A percentile compares a stretch with the other conserved stretches of the same genome.
Evolutionary conservation across 2,888 invertebrate genomes (phyloP).

Genomic region (Idaea dimidiata): DNA sequence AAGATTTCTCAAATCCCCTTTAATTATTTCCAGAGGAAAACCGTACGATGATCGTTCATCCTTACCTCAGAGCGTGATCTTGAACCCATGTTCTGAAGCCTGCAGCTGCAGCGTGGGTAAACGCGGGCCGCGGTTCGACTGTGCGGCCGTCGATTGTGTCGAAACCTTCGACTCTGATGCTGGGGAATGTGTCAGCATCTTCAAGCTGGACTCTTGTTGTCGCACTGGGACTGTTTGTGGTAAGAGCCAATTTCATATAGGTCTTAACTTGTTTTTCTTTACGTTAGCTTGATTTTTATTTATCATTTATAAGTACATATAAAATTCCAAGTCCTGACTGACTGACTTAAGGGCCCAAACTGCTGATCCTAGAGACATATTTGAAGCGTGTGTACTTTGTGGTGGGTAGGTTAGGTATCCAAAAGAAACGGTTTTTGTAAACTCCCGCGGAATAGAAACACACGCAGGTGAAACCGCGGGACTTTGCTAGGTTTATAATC

Average conservation of each 20-base stretch:
- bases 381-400: no score
- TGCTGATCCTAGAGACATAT: no score
- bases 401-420: no score
- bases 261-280: no score
- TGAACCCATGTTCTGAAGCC: conserved; percentile 63
- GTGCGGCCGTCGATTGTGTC: conserved; percentile 70
- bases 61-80: conserved; percentile 56
- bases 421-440: no score
- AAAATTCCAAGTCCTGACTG: no score
- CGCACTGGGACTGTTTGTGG: conserved; percentile 65
- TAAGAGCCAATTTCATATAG: conserved; percentile 34
- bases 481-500: no score
- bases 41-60: conserved; percentile 48
- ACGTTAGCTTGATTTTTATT: no score
- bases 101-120: conserved; percentile 54
- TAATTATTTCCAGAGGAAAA: conserved; percentile 52
- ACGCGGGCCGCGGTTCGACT: conserved; percentile 54
- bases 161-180: conserved; percentile 56
- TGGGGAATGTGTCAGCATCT: conserved; percentile 58
- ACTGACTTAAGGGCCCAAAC: no score
- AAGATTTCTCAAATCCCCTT: background rate
- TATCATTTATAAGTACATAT: no score
- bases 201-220: conserved; percentile 64
- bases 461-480: no score
- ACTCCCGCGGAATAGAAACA: no score